A percentile compares a stretch with the other conserved stretches of the same genome.
Conservation (phyloP, 1,140 invertebrate genomes). For the Hyles vespertilio region DNA sequence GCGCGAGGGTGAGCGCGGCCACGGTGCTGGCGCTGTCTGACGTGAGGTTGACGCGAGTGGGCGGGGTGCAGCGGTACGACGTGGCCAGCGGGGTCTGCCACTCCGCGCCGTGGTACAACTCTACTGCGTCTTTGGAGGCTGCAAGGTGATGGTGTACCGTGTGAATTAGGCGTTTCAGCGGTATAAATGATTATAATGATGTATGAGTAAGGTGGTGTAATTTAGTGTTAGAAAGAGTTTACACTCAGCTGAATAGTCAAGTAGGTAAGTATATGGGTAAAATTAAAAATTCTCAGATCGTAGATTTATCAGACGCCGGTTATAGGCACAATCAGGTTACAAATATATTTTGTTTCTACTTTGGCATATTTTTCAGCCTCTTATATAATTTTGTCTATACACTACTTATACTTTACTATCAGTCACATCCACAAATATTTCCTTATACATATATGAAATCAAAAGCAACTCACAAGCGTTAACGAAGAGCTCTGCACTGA, state of each 20-base stretch:
- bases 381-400: too few relatives aligned
- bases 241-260: too few relatives aligned
- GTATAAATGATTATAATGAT: neutral
- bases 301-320: too few relatives aligned
- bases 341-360: too few relatives aligned
- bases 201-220: neutral
- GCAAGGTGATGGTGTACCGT: slow-evolving; percentile 12
- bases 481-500: slow-evolving; percentile 40
- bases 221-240: neutral
- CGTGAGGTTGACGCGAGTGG: slow-evolving; percentile 76
- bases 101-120: slow-evolving; percentile 63
- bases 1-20: slow-evolving; percentile 70
- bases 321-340: too few relatives aligned
- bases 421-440: too few relatives aligned
- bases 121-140: slow-evolving; percentile 66
- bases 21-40: slow-evolving; percentile 27
- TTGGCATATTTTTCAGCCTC: too few relatives aligned
- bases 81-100: slow-evolving; percentile 77
- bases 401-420: too few relatives aligned
- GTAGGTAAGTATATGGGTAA: too few relatives aligned
- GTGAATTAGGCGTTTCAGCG: neutral
- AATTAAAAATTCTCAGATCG: too few relatives aligned
- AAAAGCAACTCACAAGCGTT: slow-evolving; percentile 46
- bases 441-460: neutral
- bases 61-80: slow-evolving; percentile 82